phyloP scores from a whole-genome alignment of 2,113 vertebrate species.

The Tor tambroides region DNA sequence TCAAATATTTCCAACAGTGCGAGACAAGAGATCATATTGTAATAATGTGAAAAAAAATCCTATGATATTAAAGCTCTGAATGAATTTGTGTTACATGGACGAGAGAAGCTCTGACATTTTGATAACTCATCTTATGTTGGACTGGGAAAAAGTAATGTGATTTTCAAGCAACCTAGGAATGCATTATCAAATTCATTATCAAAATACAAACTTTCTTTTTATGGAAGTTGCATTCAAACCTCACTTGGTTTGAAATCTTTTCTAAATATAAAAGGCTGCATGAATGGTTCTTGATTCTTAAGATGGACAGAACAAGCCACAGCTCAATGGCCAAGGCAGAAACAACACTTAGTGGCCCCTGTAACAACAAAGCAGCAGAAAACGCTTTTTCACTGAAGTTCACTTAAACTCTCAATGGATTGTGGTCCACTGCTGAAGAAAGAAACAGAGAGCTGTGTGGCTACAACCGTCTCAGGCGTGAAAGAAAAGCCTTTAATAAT shows the following conservation, averaged over 20 bases:
- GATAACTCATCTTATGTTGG: not conserved
- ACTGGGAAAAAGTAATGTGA: not conserved
- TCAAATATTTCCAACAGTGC: not conserved
- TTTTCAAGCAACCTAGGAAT: not conserved
- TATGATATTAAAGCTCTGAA: not conserved
- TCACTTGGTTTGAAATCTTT: not conserved
- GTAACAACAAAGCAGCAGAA: not conserved
- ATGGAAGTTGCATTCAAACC: not conserved
- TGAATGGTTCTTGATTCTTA: constrained; percentile 7
- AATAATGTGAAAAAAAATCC: not conserved
- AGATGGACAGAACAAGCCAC: not conserved
- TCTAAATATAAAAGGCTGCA: not conserved
- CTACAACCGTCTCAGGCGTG: not conserved
- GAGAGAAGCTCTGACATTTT: not conserved
- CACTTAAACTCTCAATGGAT: constrained; percentile 30
- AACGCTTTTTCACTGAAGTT: constrained; percentile 12
- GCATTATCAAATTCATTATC: not conserved
- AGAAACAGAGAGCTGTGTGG: not conserved
- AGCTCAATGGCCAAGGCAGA: not conserved
- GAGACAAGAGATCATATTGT: not conserved
- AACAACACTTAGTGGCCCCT: not conserved
- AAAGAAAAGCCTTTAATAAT: not conserved
- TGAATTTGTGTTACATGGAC: not conserved
- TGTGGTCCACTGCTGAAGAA: constrained; percentile 7
- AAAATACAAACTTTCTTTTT: not conserved